A percentile compares a stretch with the other conserved stretches of the same genome.
phyloP scores from a whole-genome alignment of 2,888 invertebrate species.

The Minunthozetes semirufus region DNA sequence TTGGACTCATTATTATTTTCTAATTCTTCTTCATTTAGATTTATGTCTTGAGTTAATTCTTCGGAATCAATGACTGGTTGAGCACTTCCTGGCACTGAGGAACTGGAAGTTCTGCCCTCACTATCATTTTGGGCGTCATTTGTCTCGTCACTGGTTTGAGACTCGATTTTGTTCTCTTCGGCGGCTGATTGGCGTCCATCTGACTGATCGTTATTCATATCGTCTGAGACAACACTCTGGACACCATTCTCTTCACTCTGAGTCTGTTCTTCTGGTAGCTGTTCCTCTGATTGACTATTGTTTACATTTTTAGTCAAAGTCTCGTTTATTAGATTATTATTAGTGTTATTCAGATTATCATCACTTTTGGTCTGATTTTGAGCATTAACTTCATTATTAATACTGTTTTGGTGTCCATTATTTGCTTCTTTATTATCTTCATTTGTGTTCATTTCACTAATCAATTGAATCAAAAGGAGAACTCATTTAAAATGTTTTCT shows the following conservation, averaged over 20 bases:
- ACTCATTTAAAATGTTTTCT: not conserved
- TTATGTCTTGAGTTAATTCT: not conserved
- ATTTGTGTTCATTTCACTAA: constrained; percentile 27
- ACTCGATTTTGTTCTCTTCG: not conserved
- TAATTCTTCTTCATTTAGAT: not conserved
- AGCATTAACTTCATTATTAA: constrained; percentile 16
- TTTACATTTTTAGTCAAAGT: not conserved
- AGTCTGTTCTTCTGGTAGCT: not conserved
- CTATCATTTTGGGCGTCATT: not conserved
- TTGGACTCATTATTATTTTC: not conserved
- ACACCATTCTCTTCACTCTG: not conserved
- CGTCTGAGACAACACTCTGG: not conserved
- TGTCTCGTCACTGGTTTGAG: not conserved
- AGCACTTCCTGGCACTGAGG: not conserved
- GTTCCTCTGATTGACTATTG: not conserved
- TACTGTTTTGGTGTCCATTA: constrained; percentile 14
- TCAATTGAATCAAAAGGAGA: not conserved
- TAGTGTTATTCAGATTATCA: constrained; percentile 14
- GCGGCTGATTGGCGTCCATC: not conserved
- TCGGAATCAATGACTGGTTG: not conserved
- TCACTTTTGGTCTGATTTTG: constrained; percentile 16
- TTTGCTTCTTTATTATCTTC: not conserved
- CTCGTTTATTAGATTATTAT: not conserved
- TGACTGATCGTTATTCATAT: not conserved
- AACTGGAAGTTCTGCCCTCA: too few species aligned